phyloP scores from a whole-genome alignment of 2,888 invertebrate genomes.

The Hydropsyche betteni region DNA sequence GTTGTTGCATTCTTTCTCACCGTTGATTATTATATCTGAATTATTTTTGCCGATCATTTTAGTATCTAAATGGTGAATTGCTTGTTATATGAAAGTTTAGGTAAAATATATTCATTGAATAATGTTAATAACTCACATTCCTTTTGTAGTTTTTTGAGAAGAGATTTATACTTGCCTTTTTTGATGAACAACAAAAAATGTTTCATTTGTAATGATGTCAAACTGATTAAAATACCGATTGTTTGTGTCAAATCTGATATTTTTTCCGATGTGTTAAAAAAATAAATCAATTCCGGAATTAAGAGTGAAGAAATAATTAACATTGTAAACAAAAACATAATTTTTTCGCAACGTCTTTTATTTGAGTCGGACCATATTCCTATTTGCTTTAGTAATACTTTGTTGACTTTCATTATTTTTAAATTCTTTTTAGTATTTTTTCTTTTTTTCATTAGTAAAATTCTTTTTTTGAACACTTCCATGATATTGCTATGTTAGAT shows the following conservation, averaged over 20 bases:
- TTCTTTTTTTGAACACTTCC: too few species aligned
- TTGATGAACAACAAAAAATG: neutral
- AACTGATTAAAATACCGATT: neutral
- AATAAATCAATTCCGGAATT: neutral
- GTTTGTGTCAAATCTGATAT: neutral
- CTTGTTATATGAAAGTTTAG: too few species aligned
- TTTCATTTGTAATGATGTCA: neutral
- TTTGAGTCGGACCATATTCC: neutral
- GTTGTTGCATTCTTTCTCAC: neutral
- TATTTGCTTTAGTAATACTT: neutral
- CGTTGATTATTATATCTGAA: neutral
- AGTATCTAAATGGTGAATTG: too few species aligned
- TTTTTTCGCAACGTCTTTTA: neutral
- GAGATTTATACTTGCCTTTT: neutral
- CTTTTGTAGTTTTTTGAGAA: neutral
- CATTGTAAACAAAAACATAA: neutral
- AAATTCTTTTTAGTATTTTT: neutral
- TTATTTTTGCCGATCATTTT: neutral
- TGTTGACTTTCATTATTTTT: neutral
- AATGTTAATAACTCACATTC: neutral
- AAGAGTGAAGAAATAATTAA: neutral
- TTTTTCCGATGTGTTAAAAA: neutral
- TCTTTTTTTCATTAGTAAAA: too few species aligned
- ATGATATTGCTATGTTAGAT: too few species aligned
- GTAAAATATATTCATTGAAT: too few species aligned